Conservation (phyloP, 2,888 invertebrate genomes). For the Chironomus tentans region DNA sequence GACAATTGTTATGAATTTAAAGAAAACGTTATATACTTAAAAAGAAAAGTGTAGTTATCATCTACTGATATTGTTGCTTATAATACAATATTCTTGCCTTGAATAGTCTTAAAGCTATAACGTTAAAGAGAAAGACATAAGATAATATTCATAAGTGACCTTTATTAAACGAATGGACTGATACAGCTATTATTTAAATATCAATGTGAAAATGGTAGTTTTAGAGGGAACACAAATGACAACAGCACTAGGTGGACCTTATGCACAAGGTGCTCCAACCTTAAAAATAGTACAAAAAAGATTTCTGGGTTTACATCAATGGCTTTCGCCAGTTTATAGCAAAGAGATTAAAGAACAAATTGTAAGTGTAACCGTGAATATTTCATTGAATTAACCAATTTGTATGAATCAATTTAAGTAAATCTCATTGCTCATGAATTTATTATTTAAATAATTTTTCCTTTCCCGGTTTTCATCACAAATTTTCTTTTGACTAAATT, state of each 20-base stretch:
- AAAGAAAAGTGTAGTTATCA: too few relatives aligned
- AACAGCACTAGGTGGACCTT: constrained; percentile 64
- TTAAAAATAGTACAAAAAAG: constrained; percentile 85
- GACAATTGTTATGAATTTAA: too few relatives aligned
- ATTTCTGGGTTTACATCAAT: constrained; percentile 83
- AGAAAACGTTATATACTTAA: too few relatives aligned
- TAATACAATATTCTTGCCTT: too few relatives aligned
- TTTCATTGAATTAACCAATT: too few relatives aligned
- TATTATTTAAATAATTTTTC: neutral
- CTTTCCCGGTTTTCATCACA: too few relatives aligned
- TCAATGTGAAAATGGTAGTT: constrained; percentile 51
- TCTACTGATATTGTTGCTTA: too few relatives aligned
- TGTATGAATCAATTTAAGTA: too few relatives aligned
- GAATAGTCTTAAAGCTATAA: neutral
- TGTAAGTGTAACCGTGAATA: constrained; percentile 45
- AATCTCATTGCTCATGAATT: too few relatives aligned
- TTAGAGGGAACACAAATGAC: constrained; percentile 64
- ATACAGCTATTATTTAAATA: neutral
- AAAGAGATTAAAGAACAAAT: constrained; percentile 75
- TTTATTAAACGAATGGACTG: neutral
- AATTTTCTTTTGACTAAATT: neutral
- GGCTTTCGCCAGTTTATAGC: constrained; percentile 71
- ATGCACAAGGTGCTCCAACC: constrained; percentile 72
- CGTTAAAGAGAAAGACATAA: neutral
- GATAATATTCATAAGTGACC: neutral